These are phyloP conservation scores for Psammodynastes pulverulentus DNA, from an alignment of 2,113 vertebrate species.

Conservation along the genomic window DNA sequence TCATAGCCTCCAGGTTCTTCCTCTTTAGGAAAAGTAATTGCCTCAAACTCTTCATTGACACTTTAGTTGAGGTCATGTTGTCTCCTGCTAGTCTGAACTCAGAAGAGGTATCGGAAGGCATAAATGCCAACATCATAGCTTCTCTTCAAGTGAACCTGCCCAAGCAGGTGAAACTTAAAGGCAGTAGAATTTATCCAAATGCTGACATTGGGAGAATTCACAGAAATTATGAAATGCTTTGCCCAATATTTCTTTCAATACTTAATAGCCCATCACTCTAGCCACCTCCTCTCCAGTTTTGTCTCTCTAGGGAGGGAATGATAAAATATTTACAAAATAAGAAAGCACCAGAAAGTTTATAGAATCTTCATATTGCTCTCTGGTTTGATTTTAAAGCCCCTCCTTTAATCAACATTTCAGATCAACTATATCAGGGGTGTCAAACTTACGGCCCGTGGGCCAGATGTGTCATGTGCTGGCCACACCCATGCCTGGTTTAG, in stretches of 20 bases:
- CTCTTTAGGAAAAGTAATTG: not conserved
- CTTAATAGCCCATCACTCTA: not conserved
- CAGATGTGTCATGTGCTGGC: too few species aligned
- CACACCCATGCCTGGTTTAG: too few species aligned
- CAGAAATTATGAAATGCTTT: not conserved
- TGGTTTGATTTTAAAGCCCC: not conserved
- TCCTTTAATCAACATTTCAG: not conserved
- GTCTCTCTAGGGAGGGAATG: not conserved
- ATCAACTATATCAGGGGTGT: not conserved
- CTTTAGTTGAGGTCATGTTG: not conserved
- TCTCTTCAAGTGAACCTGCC: not conserved
- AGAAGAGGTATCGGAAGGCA: not conserved
- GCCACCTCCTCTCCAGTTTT: not conserved
- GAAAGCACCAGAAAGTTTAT: not conserved
- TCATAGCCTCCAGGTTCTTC: not conserved
- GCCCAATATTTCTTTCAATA: not conserved
- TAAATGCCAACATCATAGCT: not conserved
- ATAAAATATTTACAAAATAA: not conserved
- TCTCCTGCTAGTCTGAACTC: not conserved
- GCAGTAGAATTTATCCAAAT: not conserved
- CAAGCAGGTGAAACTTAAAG: not conserved
- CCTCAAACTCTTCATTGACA: not conserved
- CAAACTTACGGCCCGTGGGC: too few species aligned
- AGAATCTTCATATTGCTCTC: not conserved
- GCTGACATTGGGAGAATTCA: not conserved